Evolutionary conservation across 2,113 vertebrate species (phyloP).

Genomic region (Excalfactoria chinensis): DNA sequence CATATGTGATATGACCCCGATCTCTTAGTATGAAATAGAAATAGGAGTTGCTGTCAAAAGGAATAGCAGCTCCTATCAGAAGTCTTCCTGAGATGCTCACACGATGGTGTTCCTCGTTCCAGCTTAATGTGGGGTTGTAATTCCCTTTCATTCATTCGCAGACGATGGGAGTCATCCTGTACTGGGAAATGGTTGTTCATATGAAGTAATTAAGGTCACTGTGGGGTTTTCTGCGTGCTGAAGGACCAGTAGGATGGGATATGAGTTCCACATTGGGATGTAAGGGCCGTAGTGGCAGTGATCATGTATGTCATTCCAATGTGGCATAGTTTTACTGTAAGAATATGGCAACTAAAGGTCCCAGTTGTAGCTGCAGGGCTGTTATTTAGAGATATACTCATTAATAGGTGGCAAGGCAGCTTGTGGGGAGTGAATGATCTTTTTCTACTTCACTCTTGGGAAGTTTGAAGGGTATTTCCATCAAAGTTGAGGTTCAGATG

Average conservation of each 20-base stretch:
- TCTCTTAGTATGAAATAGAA: neutral
- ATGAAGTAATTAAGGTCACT: neutral
- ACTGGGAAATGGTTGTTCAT: neutral
- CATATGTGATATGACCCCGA: too few species aligned
- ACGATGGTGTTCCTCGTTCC: neutral
- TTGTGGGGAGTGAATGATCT: neutral
- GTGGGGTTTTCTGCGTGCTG: neutral
- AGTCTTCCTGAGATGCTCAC: neutral
- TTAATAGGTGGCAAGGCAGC: neutral
- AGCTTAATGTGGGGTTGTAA: fast-evolving
- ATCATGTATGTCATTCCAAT: neutral
- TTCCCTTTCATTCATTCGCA: neutral
- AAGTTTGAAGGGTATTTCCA: neutral
- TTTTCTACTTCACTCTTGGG: fast-evolving
- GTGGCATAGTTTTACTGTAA: neutral
- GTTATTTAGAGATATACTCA: neutral
- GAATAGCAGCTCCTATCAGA: neutral
- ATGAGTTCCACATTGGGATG: neutral
- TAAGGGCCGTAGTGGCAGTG: fast-evolving
- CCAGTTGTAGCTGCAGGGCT: fast-evolving
- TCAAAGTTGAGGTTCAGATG: neutral
- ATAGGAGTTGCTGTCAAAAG: neutral
- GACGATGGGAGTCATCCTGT: neutral
- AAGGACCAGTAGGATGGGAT: neutral
- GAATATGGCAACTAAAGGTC: too few species aligned